Evolutionary conservation across 1,140 invertebrate genomes (phyloP), one percentile per base, ranked within the genome.

Genomic region (Cyrtorhinus lividipennis): DNA sequence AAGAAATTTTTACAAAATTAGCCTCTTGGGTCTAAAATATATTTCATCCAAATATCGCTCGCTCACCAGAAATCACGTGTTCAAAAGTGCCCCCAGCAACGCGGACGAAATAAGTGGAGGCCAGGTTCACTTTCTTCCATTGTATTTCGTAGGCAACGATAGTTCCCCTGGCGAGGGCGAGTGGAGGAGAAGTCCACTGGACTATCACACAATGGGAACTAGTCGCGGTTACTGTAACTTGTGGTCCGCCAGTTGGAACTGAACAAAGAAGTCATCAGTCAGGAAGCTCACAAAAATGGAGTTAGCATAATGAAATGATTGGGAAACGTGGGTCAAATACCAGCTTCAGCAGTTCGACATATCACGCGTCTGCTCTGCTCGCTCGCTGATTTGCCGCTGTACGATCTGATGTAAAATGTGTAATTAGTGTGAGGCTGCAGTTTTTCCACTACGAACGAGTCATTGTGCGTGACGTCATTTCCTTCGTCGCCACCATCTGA

Each of bases 401-500:
- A 86, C 23, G 80, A 76, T 62, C 81, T 74, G 38, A 85, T 75
- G 67, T 81, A 84, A 69, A 84, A 81, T 20, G 80, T 80, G 68
- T 86, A 86, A 73, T 83, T 84, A 63, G 82, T 84, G 74, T 75
- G 82, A 2, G 80, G 80, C 67, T 77, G 75, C 48, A 84, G 74
- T 64, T 77, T 75, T 62, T 79, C 75, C 67, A 81, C 73, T 56
- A 77, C 70, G 24, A 74, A 74, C 46, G 75, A 76, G 56, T 77
- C 74, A 72, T 82, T 77, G 30, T 74, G 72, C 65, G 77, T 71
- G 67, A 80, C 81, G 65, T 79, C 75, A 67, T 80, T 77, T n/a
- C 74, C 74, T 66, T 79, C 78, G 67, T 78, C 75, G 70, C 66
- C 72, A 66, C 71, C 74, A 64, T 68, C 68, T 71, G 59, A 44